Evolutionary conservation across 2,113 vertebrate species (phyloP).

Genomic region (Myanophis thanlyinensis): DNA sequence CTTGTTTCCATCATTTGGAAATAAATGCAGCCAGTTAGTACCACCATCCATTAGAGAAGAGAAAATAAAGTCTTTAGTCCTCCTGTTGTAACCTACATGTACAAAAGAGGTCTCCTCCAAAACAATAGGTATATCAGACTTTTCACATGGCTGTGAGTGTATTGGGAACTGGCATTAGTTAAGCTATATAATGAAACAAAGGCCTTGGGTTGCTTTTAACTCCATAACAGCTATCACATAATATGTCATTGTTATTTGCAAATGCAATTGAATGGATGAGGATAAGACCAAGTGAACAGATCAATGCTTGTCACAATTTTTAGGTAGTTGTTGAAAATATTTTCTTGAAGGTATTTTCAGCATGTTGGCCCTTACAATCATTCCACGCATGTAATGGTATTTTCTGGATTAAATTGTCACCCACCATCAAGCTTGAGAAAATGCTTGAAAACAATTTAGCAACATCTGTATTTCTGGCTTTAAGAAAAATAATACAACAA

Average conservation of each 20-base stretch:
- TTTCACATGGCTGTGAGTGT: neutral
- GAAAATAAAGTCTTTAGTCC: neutral
- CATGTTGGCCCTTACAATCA: neutral
- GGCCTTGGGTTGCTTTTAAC: neutral
- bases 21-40: neutral
- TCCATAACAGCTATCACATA: neutral
- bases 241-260: neutral
- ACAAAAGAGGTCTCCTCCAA: neutral
- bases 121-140: neutral
- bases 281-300: neutral
- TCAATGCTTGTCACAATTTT: neutral
- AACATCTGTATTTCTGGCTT: neutral
- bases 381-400: neutral
- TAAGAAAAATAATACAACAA: neutral
- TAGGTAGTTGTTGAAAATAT: neutral
- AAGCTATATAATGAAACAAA: neutral
- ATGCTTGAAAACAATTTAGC: neutral
- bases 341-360: neutral
- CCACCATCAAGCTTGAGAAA: neutral
- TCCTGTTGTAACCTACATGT: neutral
- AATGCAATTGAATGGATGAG: no score
- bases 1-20: neutral
- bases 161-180: neutral
- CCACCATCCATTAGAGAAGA: neutral
- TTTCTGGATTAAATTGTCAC: neutral